A percentile compares a stretch with the other conserved stretches of the same genome.
These are phyloP conservation scores for Zoanthus sansibaricus DNA, from an alignment of 92 coral and sea anemone species.

Conservation along the genomic window DNA sequence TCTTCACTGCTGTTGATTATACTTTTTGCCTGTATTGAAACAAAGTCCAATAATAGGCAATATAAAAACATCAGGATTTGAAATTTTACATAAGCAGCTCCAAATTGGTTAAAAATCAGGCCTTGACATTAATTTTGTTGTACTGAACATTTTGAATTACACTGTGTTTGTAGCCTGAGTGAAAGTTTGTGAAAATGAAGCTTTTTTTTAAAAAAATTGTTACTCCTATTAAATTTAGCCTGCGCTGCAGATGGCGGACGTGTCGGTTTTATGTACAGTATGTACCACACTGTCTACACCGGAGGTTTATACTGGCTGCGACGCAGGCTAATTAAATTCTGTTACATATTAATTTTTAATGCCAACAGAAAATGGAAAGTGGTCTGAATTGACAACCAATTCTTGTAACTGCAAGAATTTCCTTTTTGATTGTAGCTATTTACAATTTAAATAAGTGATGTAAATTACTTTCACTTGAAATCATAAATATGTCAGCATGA, in stretches of 20 bases:
- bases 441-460: background rate
- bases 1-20: background rate
- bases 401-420: background rate
- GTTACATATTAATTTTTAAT: background rate
- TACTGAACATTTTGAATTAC: background rate
- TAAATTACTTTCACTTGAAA: slow-evolving; percentile 1
- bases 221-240: background rate
- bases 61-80: background rate
- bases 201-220: background rate
- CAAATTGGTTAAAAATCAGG: background rate
- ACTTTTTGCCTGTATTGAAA: background rate
- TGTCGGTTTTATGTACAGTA: background rate
- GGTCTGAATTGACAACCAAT: background rate
- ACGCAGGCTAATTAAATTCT: background rate
- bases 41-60: background rate
- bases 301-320: background rate
- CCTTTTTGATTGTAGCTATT: background rate
- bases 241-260: background rate
- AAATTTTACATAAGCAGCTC: background rate
- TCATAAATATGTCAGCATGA: background rate
- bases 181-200: background rate
- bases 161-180: background rate
- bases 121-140: background rate
- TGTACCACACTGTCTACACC: background rate
- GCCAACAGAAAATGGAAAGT: background rate